Percentiles rank a stretch among this genome's conserved stretches.
Conservation (phyloP, 2,113 vertebrate species). For the Cavia porcellus region DNA sequence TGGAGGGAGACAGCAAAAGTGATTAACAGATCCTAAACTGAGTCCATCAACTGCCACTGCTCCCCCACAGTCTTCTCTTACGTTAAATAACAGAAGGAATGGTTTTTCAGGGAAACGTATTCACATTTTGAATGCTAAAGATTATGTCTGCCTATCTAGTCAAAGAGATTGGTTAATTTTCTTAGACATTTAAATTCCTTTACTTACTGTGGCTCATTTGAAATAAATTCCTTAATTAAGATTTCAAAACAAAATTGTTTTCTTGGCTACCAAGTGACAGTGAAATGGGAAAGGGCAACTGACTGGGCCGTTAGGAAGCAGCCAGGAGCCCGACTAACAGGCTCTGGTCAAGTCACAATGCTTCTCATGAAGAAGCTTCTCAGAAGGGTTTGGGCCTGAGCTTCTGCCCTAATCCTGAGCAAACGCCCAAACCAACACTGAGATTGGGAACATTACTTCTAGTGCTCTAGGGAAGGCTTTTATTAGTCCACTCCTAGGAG, state of each 20-base stretch:
- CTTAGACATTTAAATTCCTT: constrained; percentile 11
- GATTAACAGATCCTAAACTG: not conserved
- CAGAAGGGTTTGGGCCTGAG: not conserved
- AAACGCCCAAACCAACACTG: not conserved
- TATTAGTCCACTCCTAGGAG: not conserved
- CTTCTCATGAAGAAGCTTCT: not conserved
- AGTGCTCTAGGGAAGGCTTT: not conserved
- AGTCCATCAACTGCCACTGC: not conserved
- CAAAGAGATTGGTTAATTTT: not conserved
- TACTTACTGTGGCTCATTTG: constrained; percentile 6
- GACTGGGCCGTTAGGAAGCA: not conserved
- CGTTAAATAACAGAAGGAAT: not conserved
- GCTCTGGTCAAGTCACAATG: too few relatives aligned
- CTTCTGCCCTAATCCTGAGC: not conserved
- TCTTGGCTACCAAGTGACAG: not conserved
- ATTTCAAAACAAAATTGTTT: constrained; percentile 40
- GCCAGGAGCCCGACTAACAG: not conserved
- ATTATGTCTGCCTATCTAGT: constrained; percentile 13
- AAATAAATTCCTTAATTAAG: constrained; percentile 32
- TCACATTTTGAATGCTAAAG: not conserved
- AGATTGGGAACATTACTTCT: not conserved
- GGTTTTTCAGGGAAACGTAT: not conserved
- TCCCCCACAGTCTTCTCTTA: not conserved
- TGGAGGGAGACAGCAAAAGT: not conserved
- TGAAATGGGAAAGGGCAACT: not conserved